Percentiles rank a stretch among this genome's conserved stretches.
Conservation (phyloP, 1,140 invertebrate species). For the Protaetia brevitarsis region DNA sequence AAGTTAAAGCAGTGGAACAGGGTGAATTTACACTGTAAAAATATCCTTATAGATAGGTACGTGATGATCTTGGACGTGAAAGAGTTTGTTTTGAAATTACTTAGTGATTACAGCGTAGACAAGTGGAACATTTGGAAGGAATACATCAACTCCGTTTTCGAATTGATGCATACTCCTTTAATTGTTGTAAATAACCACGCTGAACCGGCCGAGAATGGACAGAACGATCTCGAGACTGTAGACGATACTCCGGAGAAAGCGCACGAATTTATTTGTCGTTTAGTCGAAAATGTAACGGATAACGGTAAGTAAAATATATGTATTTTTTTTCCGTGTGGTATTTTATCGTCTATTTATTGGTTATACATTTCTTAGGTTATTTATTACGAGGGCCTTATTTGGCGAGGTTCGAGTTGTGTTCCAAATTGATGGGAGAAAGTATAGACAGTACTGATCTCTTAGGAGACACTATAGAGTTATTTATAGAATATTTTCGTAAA, state of each 20-base stretch:
- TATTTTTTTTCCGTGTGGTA: too few relatives aligned
- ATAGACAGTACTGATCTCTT: slow-evolving; percentile 53
- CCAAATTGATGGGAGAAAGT: slow-evolving; percentile 56
- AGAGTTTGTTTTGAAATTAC: too few relatives aligned
- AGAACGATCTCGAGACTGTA: slow-evolving; percentile 33
- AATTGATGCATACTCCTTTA: slow-evolving; percentile 49
- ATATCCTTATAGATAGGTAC: slow-evolving; percentile 66
- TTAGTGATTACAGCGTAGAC: slow-evolving; percentile 63
- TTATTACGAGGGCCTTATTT: slow-evolving; percentile 73
- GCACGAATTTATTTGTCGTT: slow-evolving; percentile 58
- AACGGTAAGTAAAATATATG: slow-evolving; percentile 44
- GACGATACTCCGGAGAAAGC: slow-evolving; percentile 60
- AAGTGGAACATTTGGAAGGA: slow-evolving; percentile 73
- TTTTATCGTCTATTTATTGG: too few relatives aligned
- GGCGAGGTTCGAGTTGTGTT: slow-evolving; percentile 74
- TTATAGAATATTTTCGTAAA: slow-evolving; percentile 68
- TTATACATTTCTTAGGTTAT: slow-evolving; percentile 32
- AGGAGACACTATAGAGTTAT: slow-evolving; percentile 63
- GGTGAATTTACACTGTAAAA: slow-evolving; percentile 67
- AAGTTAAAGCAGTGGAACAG: slow-evolving; percentile 71
- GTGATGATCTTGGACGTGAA: background rate
- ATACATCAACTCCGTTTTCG: slow-evolving; percentile 66
- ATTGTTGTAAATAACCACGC: slow-evolving; percentile 34
- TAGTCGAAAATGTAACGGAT: slow-evolving; percentile 42
- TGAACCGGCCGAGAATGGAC: slow-evolving; percentile 29